These are phyloP conservation scores for Piezodorus guildinii DNA, from an alignment of 1,140 invertebrate species.

Conservation along the genomic window DNA sequence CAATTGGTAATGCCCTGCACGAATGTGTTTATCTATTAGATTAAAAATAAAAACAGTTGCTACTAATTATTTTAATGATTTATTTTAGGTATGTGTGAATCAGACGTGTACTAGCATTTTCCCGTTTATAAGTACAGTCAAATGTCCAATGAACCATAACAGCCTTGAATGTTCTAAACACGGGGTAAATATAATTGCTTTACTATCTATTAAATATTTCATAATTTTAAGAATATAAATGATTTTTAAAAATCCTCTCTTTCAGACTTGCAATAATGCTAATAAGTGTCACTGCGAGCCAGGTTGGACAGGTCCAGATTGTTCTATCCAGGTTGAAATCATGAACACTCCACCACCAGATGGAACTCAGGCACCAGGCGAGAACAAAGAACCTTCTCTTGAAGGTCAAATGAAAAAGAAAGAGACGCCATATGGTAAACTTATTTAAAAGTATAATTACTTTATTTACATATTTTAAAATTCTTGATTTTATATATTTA, in stretches of 20 bases:
- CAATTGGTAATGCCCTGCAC: slow-evolving; percentile 47
- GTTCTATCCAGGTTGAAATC: slow-evolving; percentile 61
- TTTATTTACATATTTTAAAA: not conserved
- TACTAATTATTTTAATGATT: slow-evolving; percentile 3
- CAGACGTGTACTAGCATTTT: slow-evolving; percentile 78
- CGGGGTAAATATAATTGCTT: slow-evolving; percentile 50
- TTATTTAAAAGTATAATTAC: not conserved
- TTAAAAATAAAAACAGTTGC: no score
- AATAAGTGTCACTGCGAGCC: slow-evolving; percentile 83
- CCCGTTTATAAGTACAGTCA: slow-evolving; percentile 66
- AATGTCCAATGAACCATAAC: slow-evolving; percentile 79
- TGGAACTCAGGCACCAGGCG: slow-evolving; percentile 35
- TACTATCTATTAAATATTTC: not conserved
- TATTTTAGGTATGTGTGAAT: slow-evolving; percentile 73
- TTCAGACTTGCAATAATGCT: slow-evolving; percentile 83
- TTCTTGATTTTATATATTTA: not conserved
- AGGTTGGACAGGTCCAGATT: slow-evolving; percentile 82
- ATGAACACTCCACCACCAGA: slow-evolving; percentile 41
- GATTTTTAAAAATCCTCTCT: not conserved
- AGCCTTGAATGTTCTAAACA: slow-evolving; percentile 83
- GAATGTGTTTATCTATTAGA: no score
- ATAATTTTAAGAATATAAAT: not conserved
- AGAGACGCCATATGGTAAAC: slow-evolving; percentile 76
- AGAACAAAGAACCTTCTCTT: slow-evolving; percentile 36
- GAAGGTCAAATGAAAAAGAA: slow-evolving; percentile 66